A percentile compares a stretch with the other conserved stretches of the same genome.
phyloP scores from a whole-genome alignment of 2,113 vertebrate genomes.

The Athene cunicularia region DNA sequence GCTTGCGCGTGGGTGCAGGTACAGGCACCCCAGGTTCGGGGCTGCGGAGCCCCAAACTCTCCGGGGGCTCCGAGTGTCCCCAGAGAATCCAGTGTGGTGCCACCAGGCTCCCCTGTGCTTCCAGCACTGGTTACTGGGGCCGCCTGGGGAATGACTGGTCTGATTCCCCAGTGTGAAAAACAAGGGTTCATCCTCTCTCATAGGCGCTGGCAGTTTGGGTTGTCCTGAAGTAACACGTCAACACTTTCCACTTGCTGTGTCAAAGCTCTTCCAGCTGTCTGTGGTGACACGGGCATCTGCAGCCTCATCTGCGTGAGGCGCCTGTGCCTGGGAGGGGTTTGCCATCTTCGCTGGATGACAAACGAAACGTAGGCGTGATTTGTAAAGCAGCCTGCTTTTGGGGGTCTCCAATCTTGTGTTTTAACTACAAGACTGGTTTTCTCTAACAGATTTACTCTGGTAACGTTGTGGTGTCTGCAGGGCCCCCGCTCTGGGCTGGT shows the following conservation, averaged over 20 bases:
- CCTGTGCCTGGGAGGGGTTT: neutral
- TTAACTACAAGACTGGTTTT: neutral
- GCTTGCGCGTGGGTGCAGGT: rapidly evolving
- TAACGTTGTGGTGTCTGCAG: neutral
- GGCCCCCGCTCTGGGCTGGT: neutral
- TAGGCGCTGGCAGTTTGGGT: no score
- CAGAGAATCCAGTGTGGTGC: neutral
- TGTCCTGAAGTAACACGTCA: neutral
- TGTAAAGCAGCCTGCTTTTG: neutral
- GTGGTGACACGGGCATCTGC: neutral
- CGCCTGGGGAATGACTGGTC: neutral
- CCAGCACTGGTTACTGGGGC: neutral
- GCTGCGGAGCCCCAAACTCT: neutral
- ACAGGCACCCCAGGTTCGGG: rapidly evolving
- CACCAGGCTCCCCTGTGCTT: rapidly evolving
- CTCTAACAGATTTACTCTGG: neutral
- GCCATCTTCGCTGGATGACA: neutral
- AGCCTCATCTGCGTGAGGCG: neutral
- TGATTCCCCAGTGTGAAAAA: rapidly evolving
- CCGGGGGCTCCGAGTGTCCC: rapidly evolving
- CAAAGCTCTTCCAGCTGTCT: neutral
- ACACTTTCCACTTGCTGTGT: rapidly evolving
- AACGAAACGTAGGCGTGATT: rapidly evolving
- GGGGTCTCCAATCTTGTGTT: neutral
- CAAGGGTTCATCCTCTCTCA: rapidly evolving